phyloP scores from a whole-genome alignment of 2,888 invertebrate genomes.

The Oscheius onirici region DNA sequence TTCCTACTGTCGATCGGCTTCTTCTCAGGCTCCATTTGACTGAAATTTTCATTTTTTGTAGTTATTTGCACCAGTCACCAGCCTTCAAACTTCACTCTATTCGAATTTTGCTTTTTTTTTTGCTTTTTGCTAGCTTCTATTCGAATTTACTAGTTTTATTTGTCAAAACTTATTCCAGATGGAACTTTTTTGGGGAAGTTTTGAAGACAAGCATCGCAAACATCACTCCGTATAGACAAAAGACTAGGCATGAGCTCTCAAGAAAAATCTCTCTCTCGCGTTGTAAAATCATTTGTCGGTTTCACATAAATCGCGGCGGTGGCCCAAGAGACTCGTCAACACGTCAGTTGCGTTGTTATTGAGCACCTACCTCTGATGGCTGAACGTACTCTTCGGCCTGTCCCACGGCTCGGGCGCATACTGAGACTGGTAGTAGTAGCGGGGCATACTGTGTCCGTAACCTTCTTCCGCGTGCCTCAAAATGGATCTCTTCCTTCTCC shows the following conservation, averaged over 20 bases:
- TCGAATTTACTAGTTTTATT: too few species aligned
- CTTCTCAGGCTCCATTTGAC: slow-evolving; percentile 38
- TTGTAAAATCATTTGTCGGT: not conserved
- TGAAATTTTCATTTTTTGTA: slow-evolving; percentile 11
- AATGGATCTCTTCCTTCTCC: slow-evolving; percentile 18
- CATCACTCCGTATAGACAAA: too few species aligned
- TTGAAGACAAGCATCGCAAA: too few species aligned
- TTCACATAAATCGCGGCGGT: slow-evolving; percentile 13
- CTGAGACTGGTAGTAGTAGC: slow-evolving; percentile 58
- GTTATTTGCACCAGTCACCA: not conserved
- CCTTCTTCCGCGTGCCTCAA: slow-evolving; percentile 46
- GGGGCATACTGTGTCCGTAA: slow-evolving; percentile 36
- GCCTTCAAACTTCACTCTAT: too few species aligned
- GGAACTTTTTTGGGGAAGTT: too few species aligned
- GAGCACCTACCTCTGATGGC: slow-evolving; percentile 37
- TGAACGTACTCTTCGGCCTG: slow-evolving; percentile 56
- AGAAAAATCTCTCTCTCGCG: not conserved
- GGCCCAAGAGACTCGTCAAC: slow-evolving; percentile 22
- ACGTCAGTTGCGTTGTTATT: slow-evolving; percentile 4
- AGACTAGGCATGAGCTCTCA: not conserved
- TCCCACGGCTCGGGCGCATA: slow-evolving; percentile 62
- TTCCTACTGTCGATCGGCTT: slow-evolving; percentile 49
- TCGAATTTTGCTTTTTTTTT: too few species aligned
- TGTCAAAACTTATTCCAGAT: too few species aligned
- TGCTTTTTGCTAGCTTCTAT: too few species aligned